A percentile compares a stretch with the other conserved stretches of the same genome.
These are phyloP conservation scores for Pycnomerus fuliginosus DNA, from an alignment of 2,888 invertebrate species.

Conservation along the genomic window DNA sequence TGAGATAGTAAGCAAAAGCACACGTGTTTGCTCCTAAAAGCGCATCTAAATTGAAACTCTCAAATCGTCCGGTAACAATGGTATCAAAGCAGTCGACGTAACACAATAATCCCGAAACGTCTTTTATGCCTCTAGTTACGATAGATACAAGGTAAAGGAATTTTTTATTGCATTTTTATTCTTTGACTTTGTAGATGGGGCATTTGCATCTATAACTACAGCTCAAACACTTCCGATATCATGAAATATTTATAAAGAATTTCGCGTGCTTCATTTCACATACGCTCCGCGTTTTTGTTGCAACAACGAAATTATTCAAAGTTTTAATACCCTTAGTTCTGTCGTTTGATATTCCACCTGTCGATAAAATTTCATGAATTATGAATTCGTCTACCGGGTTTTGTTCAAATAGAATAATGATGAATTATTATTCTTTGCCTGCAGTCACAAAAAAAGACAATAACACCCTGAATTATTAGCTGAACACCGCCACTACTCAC, in stretches of 20 bases:
- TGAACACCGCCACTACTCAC: too few relatives aligned
- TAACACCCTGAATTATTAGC: too few relatives aligned
- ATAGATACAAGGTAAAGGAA: slow-evolving; percentile 6
- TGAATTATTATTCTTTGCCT: slow-evolving; percentile 19
- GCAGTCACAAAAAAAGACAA: too few relatives aligned
- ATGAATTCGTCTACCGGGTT: slow-evolving; percentile 19
- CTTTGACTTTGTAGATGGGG: slow-evolving; percentile 33
- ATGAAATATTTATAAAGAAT: slow-evolving; percentile 48
- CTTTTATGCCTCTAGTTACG: slow-evolving; percentile 20
- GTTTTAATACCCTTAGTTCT: slow-evolving; percentile 39
- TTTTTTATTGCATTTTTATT: slow-evolving; percentile 24
- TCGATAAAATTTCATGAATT: slow-evolving; percentile 27
- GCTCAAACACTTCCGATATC: slow-evolving; percentile 44
- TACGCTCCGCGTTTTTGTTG: slow-evolving; percentile 34
- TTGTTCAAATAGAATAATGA: slow-evolving; percentile 19
- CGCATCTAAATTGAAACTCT: too few relatives aligned
- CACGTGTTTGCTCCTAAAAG: too few relatives aligned
- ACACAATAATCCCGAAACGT: slow-evolving; percentile 12
- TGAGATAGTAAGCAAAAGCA: slow-evolving; percentile 25
- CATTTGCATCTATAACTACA: slow-evolving; percentile 50
- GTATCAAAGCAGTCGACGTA: slow-evolving; percentile 2
- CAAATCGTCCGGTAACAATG: too few relatives aligned
- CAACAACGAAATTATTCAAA: slow-evolving; percentile 39
- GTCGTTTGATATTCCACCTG: slow-evolving; percentile 40
- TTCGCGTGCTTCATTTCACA: slow-evolving; percentile 41